Evolutionary conservation across 2,888 invertebrate species (phyloP).

Genomic region (Palloptera scutellata): DNA sequence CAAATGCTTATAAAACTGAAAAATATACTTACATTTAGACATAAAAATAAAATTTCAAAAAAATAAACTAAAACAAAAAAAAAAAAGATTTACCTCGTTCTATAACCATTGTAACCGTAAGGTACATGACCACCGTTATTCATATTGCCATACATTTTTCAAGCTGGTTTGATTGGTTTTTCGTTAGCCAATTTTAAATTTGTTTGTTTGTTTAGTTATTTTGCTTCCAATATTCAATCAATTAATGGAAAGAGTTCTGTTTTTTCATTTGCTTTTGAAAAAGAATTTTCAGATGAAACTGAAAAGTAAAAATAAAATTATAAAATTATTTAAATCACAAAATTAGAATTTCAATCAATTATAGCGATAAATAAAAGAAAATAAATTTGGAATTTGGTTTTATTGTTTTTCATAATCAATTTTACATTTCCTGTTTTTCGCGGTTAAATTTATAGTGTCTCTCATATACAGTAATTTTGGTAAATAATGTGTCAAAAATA

Average conservation of each 20-base stretch:
- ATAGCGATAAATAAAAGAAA: conserved; percentile 13
- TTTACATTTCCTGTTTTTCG: too few relatives aligned
- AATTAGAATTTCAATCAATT: too few relatives aligned
- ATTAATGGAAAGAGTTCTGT: neutral
- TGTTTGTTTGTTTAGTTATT: conserved; percentile 11
- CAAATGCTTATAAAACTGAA: too few relatives aligned
- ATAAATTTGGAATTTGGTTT: neutral
- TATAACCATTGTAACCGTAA: conserved; percentile 53
- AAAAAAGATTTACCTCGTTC: conserved; percentile 49
- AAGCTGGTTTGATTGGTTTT: conserved; percentile 6
- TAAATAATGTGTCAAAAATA: too few relatives aligned
- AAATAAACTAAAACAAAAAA: conserved; percentile 24
- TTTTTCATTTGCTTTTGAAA: neutral
- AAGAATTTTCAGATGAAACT: conserved; percentile 30
- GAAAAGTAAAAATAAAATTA: conserved; percentile 34
- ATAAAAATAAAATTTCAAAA: conserved; percentile 15
- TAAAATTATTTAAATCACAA: conserved; percentile 15
- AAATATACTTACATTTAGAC: neutral
- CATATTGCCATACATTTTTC: conserved; percentile 51
- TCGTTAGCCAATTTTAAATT: conserved; percentile 1
- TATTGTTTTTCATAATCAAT: neutral
- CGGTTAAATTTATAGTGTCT: too few relatives aligned
- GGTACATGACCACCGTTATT: conserved; percentile 49
- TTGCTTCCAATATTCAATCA: neutral
- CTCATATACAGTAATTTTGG: too few relatives aligned